phyloP scores from a whole-genome alignment of 2,888 invertebrate species.

The Ashinkailepas kermadecensis region DNA sequence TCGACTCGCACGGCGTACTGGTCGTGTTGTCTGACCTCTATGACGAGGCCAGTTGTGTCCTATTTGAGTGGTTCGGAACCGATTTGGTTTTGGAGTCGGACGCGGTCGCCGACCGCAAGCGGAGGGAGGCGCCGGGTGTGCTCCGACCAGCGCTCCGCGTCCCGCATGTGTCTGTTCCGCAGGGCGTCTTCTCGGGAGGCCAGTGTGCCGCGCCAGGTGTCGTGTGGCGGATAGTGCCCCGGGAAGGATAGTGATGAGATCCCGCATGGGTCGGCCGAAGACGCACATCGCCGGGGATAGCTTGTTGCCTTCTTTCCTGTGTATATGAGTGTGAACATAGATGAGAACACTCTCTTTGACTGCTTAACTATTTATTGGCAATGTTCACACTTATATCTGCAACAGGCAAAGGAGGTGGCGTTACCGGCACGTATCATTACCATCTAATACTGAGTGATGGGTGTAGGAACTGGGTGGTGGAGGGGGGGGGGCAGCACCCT shows the following conservation, averaged over 20 bases:
- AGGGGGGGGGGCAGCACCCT: too few species aligned
- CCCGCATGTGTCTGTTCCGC: constrained; percentile 23
- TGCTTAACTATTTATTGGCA: too few species aligned
- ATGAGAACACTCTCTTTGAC: too few species aligned
- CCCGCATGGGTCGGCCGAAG: not conserved
- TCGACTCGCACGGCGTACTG: not conserved
- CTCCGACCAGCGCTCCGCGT: not conserved
- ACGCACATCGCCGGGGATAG: constrained; percentile 26
- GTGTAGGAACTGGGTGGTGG: too few species aligned
- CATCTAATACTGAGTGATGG: too few species aligned
- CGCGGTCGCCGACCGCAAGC: not conserved
- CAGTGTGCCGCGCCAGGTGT: constrained; percentile 10
- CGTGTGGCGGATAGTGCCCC: constrained; percentile 24
- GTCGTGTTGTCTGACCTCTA: not conserved
- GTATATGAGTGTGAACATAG: too few species aligned
- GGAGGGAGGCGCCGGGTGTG: not conserved
- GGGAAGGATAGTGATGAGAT: constrained; percentile 27
- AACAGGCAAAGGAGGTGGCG: too few species aligned
- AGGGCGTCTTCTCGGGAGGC: constrained; percentile 21
- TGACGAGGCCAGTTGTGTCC: not conserved
- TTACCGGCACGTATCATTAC: too few species aligned
- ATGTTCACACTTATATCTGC: too few species aligned
- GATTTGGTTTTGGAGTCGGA: not conserved
- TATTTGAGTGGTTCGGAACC: not conserved
- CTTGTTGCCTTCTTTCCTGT: constrained; percentile 6